Percentiles rank a stretch among this genome's conserved stretches.
phyloP scores from a whole-genome alignment of 2,797 vertebrate species.

The Dromococcyx pavoninus region DNA sequence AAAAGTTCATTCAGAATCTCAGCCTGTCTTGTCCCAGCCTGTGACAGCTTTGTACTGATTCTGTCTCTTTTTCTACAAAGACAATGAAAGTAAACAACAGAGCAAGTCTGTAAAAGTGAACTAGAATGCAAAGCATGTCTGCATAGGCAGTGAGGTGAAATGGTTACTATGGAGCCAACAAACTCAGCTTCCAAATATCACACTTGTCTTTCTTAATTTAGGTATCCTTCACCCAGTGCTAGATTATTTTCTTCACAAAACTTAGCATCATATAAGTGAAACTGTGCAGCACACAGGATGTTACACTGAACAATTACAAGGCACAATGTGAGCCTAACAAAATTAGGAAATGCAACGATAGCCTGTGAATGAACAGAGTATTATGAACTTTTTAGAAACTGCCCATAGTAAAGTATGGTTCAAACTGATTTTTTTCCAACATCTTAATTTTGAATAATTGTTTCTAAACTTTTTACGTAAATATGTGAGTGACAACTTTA shows the following conservation, averaged over 20 bases:
- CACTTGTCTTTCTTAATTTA: conserved; percentile 69
- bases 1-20: background rate
- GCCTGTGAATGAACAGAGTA: background rate
- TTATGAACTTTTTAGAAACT: background rate
- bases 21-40: background rate
- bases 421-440: background rate
- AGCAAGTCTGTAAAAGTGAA: conserved; percentile 60
- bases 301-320: background rate
- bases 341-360: background rate
- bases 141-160: conserved; percentile 72
- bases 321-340: background rate
- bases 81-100: conserved; percentile 53
- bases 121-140: conserved; percentile 78
- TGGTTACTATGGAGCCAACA: conserved; percentile 83
- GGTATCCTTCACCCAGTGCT: background rate
- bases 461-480: background rate
- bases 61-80: conserved; percentile 18
- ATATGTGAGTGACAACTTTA: background rate
- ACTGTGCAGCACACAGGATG: background rate
- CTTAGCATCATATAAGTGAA: background rate
- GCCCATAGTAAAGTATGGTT: background rate
- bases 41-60: background rate
- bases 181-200: conserved; percentile 73
- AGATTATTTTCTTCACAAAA: conserved; percentile 15
- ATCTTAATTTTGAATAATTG: background rate